Evolutionary conservation across 2,797 vertebrate species (phyloP).

Genomic region (Glyptemys insculpta): DNA sequence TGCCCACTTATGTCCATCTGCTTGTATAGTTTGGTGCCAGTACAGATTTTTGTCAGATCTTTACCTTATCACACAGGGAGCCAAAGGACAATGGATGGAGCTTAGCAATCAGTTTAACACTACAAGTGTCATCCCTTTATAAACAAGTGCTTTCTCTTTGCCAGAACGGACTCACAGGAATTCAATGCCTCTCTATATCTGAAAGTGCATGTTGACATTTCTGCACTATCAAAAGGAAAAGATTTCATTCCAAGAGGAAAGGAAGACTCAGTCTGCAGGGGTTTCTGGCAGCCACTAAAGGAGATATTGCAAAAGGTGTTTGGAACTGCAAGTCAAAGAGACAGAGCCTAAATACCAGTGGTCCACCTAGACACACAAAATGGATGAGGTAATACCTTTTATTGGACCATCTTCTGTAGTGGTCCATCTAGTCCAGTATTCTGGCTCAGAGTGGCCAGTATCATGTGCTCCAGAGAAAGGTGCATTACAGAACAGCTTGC

Average conservation of each 20-base stretch:
- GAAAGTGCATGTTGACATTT: neutral
- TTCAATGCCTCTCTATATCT: neutral
- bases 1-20: constrained; percentile 29
- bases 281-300: neutral
- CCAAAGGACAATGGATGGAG: constrained; percentile 23
- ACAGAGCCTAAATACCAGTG: neutral
- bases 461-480: neutral
- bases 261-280: neutral
- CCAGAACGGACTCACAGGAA: neutral
- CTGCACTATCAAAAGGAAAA: fast-evolving
- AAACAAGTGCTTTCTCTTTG: neutral
- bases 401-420: neutral
- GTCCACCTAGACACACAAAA: neutral
- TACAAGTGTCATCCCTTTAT: neutral
- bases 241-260: neutral
- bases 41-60: constrained; percentile 38
- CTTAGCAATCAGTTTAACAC: neutral
- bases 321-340: neutral
- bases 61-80: neutral
- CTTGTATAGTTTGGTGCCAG: constrained; percentile 9
- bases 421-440: neutral
- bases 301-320: neutral
- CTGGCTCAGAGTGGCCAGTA: neutral
- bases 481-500: neutral
- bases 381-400: neutral